These are phyloP conservation scores for Antedon bifida DNA, from an alignment of 35 echinoderm and acorn worm genomes.

Conservation along the genomic window DNA sequence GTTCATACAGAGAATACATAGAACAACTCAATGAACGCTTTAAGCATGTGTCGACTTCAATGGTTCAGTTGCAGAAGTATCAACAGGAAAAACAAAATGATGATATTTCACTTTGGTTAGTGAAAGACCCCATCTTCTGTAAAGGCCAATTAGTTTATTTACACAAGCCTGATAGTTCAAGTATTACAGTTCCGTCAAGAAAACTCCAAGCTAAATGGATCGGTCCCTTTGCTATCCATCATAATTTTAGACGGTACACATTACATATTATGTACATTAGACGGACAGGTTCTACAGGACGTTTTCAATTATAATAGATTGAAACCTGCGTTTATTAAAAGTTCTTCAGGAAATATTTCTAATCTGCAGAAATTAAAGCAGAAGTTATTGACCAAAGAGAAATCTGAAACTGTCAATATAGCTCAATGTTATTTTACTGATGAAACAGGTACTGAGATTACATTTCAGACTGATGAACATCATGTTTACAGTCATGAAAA, in stretches of 20 bases:
- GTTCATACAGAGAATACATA: neutral
- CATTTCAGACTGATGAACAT: too few relatives aligned
- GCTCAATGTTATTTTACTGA: too few relatives aligned
- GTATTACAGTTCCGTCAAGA: neutral
- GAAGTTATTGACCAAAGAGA: neutral
- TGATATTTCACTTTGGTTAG: neutral
- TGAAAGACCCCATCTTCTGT: neutral
- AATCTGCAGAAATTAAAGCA: neutral
- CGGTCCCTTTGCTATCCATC: neutral
- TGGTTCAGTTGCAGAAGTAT: neutral
- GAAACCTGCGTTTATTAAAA: neutral
- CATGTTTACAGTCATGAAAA: neutral
- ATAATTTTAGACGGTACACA: neutral
- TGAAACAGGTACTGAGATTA: too few relatives aligned
- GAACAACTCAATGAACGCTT: neutral
- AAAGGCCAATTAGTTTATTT: neutral
- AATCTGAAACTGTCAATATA: neutral
- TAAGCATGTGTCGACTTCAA: neutral
- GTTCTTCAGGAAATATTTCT: neutral
- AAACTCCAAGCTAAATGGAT: neutral
- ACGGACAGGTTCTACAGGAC: neutral
- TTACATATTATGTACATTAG: conserved; percentile 2
- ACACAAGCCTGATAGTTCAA: neutral
- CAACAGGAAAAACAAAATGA: neutral
- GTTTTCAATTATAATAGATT: neutral